These are phyloP conservation scores for Corythaixoides concolor DNA, from an alignment of 2,113 vertebrate species.

Conservation along the genomic window DNA sequence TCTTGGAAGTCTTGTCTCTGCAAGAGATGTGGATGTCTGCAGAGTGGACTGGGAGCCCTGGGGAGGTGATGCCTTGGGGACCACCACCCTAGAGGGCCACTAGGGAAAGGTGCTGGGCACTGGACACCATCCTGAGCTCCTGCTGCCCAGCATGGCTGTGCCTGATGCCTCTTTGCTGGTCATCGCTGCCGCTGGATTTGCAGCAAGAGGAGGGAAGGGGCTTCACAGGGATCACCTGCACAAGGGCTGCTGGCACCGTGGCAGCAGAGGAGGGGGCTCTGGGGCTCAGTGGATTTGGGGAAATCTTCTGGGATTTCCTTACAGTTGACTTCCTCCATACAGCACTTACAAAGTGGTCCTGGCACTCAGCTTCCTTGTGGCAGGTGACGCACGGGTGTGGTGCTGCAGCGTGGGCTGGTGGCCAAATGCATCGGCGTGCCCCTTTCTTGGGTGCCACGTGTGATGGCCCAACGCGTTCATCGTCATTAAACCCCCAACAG, in stretches of 20 bases:
- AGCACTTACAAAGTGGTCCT: not conserved
- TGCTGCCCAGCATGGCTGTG: not conserved
- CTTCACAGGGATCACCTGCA: not conserved
- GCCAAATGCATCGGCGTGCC: fast-evolving
- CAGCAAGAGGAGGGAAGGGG: not conserved
- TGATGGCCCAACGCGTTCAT: not conserved
- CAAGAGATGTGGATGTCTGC: not conserved
- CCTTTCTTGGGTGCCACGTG: fast-evolving
- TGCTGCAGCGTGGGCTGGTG: no score
- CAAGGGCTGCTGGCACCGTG: fast-evolving
- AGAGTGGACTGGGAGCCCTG: not conserved
- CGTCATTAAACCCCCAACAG: not conserved
- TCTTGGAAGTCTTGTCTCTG: not conserved
- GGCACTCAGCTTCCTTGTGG: not conserved
- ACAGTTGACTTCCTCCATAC: not conserved
- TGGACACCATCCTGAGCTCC: not conserved
- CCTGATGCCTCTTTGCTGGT: not conserved
- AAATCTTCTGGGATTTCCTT: not conserved
- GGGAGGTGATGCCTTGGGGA: not conserved
- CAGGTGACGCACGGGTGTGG: no score
- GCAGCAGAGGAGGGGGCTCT: not conserved
- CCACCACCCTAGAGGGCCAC: not conserved
- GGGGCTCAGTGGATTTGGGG: not conserved
- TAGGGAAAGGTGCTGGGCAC: not conserved
- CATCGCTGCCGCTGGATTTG: not conserved